Base-by-base conservation (phyloP, 2,888 invertebrate species). In the Dendrolimus houi region DNA sequence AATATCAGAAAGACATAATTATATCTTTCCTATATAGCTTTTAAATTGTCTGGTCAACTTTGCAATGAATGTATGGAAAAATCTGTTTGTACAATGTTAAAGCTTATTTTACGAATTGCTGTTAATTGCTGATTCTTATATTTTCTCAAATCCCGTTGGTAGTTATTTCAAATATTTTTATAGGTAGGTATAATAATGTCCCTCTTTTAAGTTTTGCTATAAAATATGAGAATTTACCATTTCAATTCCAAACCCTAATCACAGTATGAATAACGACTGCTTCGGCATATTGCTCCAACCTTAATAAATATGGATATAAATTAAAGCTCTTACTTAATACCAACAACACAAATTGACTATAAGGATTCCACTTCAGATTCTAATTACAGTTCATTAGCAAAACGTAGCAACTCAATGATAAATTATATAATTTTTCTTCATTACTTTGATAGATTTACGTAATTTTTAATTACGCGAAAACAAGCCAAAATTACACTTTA, bases 281-380 rank as follows among this genome's bases (percentile, higher is more conserved):
- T 77, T 73, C 65, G 55, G 65, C 61, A 56, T 69, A 60, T 56
- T 57, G 56, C 58, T 59, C 58, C 68, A 64, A 69, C 71, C 67
- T 73, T 76, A 72, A 76, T 80, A 75, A 79, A 80, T 78, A 76
- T 78, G 74, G 72, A 75, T 73, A 72, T 76, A 75, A 74, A 77
- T 75, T 72, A 71, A 65, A 64, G 64, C 64, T 65, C 62, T 69
- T 63, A 67, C 66, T 69, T 71, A 69, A 65, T 62, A 68, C 64
- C 62, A 72, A 72, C 70, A 68, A 71, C 68, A 71, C 69, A 74
- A 71, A 75, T 70, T 68, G 72, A 69, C 66, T 65, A 68, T 64
- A 69, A 66, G 65, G 69, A 69, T 70, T 72, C 66, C 62, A 61
- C 59, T 64, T 57, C 59, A 68, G 65, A 67, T 64, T 57, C 65